Conservation (phyloP, 2,113 vertebrate genomes). For the Grus americana region DNA sequence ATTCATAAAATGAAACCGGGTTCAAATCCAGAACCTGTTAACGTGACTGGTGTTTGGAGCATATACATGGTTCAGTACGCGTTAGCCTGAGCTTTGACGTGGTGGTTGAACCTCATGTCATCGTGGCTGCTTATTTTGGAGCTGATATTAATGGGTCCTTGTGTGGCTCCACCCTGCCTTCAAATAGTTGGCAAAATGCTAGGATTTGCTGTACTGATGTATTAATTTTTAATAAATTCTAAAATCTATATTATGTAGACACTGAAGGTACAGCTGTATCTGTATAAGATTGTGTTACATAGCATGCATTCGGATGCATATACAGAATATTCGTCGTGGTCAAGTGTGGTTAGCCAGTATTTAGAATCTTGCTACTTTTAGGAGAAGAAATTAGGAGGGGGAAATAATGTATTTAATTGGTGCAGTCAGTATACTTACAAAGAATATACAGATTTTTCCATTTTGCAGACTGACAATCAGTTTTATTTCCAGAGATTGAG, state of each 20-base stretch:
- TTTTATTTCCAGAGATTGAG: not conserved
- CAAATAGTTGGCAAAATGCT: not conserved
- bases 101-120: not conserved
- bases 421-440: not conserved
- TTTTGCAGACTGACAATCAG: not conserved
- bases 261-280: not conserved
- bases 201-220: not conserved
- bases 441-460: not conserved
- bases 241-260: not conserved
- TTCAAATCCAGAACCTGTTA: not conserved
- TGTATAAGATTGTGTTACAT: not conserved
- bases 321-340: not conserved
- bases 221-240: not conserved
- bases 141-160: not conserved
- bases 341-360: not conserved
- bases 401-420: not conserved
- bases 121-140: not conserved
- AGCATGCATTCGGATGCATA: not conserved
- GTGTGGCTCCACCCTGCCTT: not conserved
- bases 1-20: not conserved
- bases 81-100: not conserved
- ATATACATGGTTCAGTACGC: rapidly evolving
- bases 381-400: not conserved
- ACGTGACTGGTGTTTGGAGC: not conserved
- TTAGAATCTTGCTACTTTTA: not conserved